Percentiles rank a stretch among this genome's conserved stretches.
These are phyloP conservation scores for Tragelaphus eurycerus DNA, from an alignment of 2,797 vertebrate genomes.

Conservation along the genomic window DNA sequence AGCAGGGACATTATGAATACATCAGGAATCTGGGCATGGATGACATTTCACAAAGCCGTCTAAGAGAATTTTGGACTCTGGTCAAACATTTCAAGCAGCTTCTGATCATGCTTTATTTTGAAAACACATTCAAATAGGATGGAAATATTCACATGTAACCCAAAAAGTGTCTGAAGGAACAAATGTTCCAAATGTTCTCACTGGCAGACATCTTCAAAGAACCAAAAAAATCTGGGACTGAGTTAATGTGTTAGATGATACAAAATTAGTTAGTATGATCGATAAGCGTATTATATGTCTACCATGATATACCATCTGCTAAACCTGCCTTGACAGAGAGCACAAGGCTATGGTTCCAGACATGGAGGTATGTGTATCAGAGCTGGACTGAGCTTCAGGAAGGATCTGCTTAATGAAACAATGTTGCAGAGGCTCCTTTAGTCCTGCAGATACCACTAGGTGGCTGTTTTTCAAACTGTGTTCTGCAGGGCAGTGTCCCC, in stretches of 20 bases:
- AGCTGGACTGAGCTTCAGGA: neutral
- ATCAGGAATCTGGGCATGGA: neutral
- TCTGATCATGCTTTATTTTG: constrained; percentile 66
- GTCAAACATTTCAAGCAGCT: constrained; percentile 45
- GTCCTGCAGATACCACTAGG: no score
- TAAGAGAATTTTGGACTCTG: constrained; percentile 39
- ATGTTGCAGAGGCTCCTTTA: neutral
- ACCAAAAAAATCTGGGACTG: constrained; percentile 34
- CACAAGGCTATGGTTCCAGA: neutral
- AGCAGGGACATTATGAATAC: constrained; percentile 26
- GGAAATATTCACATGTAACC: constrained; percentile 49
- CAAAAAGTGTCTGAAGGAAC: constrained; percentile 28
- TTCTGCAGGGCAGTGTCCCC: no score
- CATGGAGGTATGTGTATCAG: neutral
- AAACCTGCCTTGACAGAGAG: neutral
- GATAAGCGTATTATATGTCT: neutral
- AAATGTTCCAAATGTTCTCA: constrained; percentile 45
- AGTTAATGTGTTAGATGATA: constrained; percentile 46
- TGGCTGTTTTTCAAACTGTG: no score
- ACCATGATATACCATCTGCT: neutral
- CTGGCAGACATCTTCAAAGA: constrained; percentile 57
- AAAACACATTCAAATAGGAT: constrained; percentile 65
- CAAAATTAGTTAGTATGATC: constrained; percentile 43
- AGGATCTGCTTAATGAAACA: neutral
- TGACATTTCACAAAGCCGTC: constrained; percentile 51